Evolutionary conservation across 2,797 vertebrate genomes (phyloP), one percentile per base, ranked within the genome.

Genomic region (Cossypha polioptera): DNA sequence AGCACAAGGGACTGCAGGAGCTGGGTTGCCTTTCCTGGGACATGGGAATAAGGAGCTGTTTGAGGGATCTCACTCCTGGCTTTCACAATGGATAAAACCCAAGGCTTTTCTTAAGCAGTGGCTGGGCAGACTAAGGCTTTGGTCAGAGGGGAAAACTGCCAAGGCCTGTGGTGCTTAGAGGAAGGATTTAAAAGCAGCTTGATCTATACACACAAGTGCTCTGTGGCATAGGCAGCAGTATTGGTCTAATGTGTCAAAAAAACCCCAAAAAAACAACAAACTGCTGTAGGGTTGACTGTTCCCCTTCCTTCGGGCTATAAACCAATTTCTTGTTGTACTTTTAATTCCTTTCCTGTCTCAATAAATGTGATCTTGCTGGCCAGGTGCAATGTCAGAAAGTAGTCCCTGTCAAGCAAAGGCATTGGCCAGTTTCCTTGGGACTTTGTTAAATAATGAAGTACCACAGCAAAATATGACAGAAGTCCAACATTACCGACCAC

Each of bases 351-450:
- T 82, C 14, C 43, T 69, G 18, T 65, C 58, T 74, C 85, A 84
- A 36, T 85, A 67, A 77, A 75, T 61, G 20, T 4, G 5, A 62
- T 75, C 26, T 42, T 12, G 11, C 35, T 94, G 93, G 61, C 92
- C 93, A 93, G 88, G 86, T 97, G 88, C 86, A 58, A 31, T 73
- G 29, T 72, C 69, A 84, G 73, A 95, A 94, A 72, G 25, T 11
- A 65, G 88, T 40, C 73, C 25, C 43, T 80, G 68, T 83, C 84
- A 91, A 86, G 89, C 36, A 76, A 86, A 92, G 54, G 69, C 62
- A 55, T 17, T 95, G 90, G 82, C 79, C 18, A 35, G 33, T 84
- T 87, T 92, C 92, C 73, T 66, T 11, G 2, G 62, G 47, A 33
- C 47, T 88, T 94, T 36, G 48, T 94, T 92, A 72, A 90, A 75